Evolutionary conservation across 2,113 vertebrate species (phyloP), one percentile per base, ranked within the genome.

Genomic region (Monopterus albus): DNA sequence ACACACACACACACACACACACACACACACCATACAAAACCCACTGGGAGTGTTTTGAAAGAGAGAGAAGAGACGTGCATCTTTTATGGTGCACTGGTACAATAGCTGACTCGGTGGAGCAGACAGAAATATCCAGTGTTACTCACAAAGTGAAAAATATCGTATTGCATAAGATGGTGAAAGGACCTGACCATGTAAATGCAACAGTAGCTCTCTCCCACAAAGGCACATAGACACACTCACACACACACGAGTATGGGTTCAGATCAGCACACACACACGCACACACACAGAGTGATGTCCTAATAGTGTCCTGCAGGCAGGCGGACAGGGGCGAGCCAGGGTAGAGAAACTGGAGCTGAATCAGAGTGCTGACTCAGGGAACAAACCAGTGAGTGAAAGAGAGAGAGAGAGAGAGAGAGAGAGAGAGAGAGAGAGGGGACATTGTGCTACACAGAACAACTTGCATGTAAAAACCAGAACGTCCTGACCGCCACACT

Each of bases 131-230:
- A 91, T 81, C 89, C 88, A 75, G 85, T 89, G 87, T 90, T 91
- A 86, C 87, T 83, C 76, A 52, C 88, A 92, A 92, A 92, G 91
- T 91, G 87, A 89, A 92, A 92, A 91, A 91, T 92, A 92, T 94
- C 91, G 18, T 77, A 90, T 93, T 92, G 90, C 92, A 88, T 80
- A 88, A 89, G 91, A 91, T 77, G 74, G 64, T 78, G 81, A 85
- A 81, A 82, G 83, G 89, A 89, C 81, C 88, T 83, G 79, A 88
- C 79, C 82, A 82, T 53, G 78, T 82, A 87, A 87, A 89, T 87
- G 86, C 89, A 88, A 86, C 85, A 85, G 85, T 87, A 87, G 85
- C 84, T 84, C 67, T 78, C 79, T 66, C 69, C 43, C 80, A 78
- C 82, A 84, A 82, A 82, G 53, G 38, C 67, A 74, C 14, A 0